These are phyloP conservation scores for Syrrhaptes paradoxus DNA, from an alignment of 2,113 vertebrate species.

Conservation along the genomic window DNA sequence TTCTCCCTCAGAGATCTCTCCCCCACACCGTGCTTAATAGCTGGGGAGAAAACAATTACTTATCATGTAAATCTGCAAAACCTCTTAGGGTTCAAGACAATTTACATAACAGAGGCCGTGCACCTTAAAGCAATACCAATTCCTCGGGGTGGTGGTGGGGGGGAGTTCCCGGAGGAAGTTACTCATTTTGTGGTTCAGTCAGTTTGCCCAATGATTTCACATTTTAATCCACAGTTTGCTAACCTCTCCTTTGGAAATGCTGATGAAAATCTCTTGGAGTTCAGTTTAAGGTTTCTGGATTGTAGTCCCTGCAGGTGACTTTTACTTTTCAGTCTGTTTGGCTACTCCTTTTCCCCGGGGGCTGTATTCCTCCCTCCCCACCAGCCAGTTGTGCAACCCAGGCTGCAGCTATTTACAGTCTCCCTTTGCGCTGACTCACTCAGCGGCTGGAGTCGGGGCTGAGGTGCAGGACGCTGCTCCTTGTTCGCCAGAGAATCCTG, in stretches of 20 bases:
- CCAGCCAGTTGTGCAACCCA: neutral
- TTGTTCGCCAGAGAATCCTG: neutral
- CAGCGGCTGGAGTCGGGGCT: neutral
- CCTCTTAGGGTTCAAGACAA: slow-evolving; percentile 18
- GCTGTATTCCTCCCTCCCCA: neutral
- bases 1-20: neutral
- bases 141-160: neutral
- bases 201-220: slow-evolving; percentile 18
- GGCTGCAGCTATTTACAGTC: neutral
- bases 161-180: slow-evolving; percentile 40
- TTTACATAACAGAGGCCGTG: slow-evolving; percentile 19
- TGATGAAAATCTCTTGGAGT: neutral
- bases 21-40: neutral
- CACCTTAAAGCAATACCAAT: neutral
- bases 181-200: slow-evolving; percentile 18
- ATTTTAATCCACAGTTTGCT: slow-evolving; percentile 26
- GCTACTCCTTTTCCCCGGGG: neutral
- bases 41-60: slow-evolving; percentile 33
- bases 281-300: neutral
- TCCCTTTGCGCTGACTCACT: neutral
- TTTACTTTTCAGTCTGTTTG: slow-evolving; percentile 47
- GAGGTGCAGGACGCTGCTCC: neutral
- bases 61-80: slow-evolving; percentile 39
- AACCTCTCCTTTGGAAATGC: slow-evolving; percentile 8
- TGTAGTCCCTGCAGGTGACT: slow-evolving; percentile 6